phyloP scores from a whole-genome alignment of 2,888 invertebrate species.

The Cheilosia vernalis region DNA sequence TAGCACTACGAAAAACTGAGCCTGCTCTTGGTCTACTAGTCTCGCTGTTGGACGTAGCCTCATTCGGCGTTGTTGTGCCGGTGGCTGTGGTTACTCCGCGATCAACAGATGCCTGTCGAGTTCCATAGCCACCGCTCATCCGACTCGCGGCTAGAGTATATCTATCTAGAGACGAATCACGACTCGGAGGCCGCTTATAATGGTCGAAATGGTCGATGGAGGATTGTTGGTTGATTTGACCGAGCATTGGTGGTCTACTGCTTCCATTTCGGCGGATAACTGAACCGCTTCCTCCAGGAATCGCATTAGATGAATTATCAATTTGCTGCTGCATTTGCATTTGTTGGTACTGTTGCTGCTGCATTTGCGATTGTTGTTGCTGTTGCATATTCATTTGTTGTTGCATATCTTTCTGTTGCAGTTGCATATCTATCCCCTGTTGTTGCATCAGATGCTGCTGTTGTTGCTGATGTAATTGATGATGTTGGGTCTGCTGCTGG shows the following conservation, averaged over 20 bases:
- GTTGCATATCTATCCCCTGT: constrained; percentile 71
- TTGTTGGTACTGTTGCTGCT: constrained; percentile 62
- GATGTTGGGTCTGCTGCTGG: constrained; percentile 76
- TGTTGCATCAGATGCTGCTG: constrained; percentile 77
- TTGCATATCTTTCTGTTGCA: constrained; percentile 76
- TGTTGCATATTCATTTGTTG: constrained; percentile 77
- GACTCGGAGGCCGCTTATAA: constrained; percentile 95
- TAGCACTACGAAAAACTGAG: constrained; percentile 84
- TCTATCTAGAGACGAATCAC: constrained; percentile 93
- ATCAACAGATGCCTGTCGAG: constrained; percentile 92
- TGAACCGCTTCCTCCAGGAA: constrained; percentile 77
- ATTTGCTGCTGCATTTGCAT: constrained; percentile 71
- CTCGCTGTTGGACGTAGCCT: constrained; percentile 63
- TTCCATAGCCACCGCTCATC: constrained; percentile 85
- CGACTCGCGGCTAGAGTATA: constrained; percentile 89
- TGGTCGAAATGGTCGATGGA: constrained; percentile 97
- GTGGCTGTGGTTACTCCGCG: constrained; percentile 83
- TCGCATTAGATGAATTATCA: constrained; percentile 75
- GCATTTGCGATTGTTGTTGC: constrained; percentile 77
- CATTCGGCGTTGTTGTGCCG: constrained; percentile 76
- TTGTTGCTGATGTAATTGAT: constrained; percentile 76
- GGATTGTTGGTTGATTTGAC: constrained; percentile 84
- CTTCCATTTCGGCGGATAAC: constrained; percentile 84
- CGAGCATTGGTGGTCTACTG: constrained; percentile 85
- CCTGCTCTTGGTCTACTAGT: constrained; percentile 84